Evolutionary conservation across 2,797 vertebrate genomes (phyloP).

Genomic region (Chanos chanos): DNA sequence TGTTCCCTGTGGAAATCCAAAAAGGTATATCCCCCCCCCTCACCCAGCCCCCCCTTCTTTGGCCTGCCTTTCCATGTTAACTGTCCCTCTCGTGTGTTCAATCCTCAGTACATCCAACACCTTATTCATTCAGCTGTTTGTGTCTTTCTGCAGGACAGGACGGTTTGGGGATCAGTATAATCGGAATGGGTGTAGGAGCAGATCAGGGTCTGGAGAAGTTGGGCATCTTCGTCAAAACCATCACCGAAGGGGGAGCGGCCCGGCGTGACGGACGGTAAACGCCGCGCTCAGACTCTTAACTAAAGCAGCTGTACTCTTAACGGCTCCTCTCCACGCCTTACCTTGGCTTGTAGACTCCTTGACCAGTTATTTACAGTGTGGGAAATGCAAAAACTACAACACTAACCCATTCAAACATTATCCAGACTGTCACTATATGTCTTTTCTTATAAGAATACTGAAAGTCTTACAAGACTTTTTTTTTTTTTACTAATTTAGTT

Average conservation of each 20-base stretch:
- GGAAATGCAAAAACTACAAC: too few relatives aligned
- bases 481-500: too few relatives aligned
- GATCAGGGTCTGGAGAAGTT: slow-evolving; percentile 90
- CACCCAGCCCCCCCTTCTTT: neutral
- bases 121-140: neutral
- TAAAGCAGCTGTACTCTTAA: neutral
- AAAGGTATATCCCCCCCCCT: slow-evolving; percentile 70
- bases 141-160: slow-evolving; percentile 69
- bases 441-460: too few relatives aligned
- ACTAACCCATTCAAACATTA: too few relatives aligned
- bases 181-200: slow-evolving; percentile 91
- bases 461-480: too few relatives aligned
- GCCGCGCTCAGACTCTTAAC: neutral
- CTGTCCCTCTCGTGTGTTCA: neutral
- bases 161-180: slow-evolving; percentile 90
- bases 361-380: too few relatives aligned
- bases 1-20: slow-evolving; percentile 86
- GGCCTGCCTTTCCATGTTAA: neutral
- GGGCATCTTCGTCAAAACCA: slow-evolving; percentile 89
- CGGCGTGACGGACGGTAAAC: slow-evolving; percentile 80
- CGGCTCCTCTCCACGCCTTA: too few relatives aligned
- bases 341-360: too few relatives aligned
- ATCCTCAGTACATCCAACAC: too few relatives aligned
- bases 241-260: slow-evolving; percentile 85
- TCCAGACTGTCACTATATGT: too few relatives aligned